A percentile compares a stretch with the other conserved stretches of the same genome.
These are phyloP conservation scores for Petrolisthes cinctipes DNA, from an alignment of 2,888 invertebrate genomes.

Conservation along the genomic window DNA sequence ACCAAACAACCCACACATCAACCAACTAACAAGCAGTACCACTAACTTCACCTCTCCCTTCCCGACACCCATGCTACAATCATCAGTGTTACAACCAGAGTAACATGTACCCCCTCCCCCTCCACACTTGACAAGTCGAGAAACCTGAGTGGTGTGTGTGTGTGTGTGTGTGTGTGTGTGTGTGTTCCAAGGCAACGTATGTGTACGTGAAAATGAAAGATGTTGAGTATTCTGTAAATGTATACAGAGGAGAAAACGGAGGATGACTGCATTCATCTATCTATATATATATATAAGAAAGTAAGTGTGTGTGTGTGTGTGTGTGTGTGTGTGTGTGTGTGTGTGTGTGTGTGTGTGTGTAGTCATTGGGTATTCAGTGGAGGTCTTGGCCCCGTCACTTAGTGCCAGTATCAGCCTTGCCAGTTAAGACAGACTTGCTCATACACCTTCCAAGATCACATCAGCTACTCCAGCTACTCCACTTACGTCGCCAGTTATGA, in stretches of 20 bases:
- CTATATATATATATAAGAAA: not conserved
- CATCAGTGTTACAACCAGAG: not conserved
- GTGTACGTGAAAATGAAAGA: too few species aligned
- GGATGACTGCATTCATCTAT: not conserved
- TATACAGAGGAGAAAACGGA: too few species aligned
- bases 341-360: constrained; percentile 5
- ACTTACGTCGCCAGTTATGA: not conserved
- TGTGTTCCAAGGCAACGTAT: not conserved
- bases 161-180: not conserved
- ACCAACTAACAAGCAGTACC: too few species aligned
- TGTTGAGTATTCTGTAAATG: too few species aligned
- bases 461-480: not conserved
- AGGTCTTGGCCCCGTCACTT: constrained; percentile 6
- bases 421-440: constrained; percentile 21
- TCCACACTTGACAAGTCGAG: not conserved
- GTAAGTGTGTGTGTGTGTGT: constrained; percentile 6
- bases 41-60: not conserved
- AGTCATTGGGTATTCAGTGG: constrained; percentile 19
- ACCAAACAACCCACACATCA: too few species aligned
- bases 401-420: not conserved
- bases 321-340: constrained; percentile 15
- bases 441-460: not conserved
- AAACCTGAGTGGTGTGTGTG: not conserved
- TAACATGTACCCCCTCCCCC: not conserved
- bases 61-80: not conserved